Evolutionary conservation across 2,113 vertebrate genomes (phyloP).

Genomic region (Dicerorhinus sumatrensis): DNA sequence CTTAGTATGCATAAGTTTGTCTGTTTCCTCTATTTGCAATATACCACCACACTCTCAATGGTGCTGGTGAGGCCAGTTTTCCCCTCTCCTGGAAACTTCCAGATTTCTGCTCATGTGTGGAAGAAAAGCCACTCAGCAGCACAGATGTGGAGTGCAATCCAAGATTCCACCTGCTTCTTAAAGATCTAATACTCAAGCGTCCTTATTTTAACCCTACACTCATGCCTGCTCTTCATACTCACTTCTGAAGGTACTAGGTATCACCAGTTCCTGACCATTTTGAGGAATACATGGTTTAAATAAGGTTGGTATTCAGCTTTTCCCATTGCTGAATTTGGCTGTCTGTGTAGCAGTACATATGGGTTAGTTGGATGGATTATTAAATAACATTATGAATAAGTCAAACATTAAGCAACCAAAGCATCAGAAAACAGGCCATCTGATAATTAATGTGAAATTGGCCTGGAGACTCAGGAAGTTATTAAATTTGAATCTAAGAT

Average conservation of each 20-base stretch:
- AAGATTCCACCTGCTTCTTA: background rate
- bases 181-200: background rate
- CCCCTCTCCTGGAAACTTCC: background rate
- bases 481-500: slow-evolving; percentile 57
- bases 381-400: slow-evolving; percentile 7
- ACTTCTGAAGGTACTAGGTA: background rate
- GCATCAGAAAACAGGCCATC: background rate
- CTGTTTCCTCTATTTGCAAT: background rate
- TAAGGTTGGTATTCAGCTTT: background rate
- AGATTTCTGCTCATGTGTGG: background rate
- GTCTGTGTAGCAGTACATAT: background rate
- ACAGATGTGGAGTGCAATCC: background rate
- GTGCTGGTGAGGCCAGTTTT: background rate
- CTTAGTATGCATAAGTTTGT: fast-evolving
- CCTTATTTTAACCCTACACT: background rate
- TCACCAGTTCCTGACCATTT: background rate
- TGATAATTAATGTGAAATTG: slow-evolving; percentile 48
- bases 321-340: background rate
- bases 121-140: no score
- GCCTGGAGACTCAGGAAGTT: background rate
- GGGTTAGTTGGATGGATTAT: background rate
- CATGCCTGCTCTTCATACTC: background rate
- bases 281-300: background rate
- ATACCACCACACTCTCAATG: background rate
- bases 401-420: background rate